A percentile compares a stretch with the other conserved stretches of the same genome.
Conservation (phyloP, 2,888 invertebrate species). For the Tyria jacobaeae region DNA sequence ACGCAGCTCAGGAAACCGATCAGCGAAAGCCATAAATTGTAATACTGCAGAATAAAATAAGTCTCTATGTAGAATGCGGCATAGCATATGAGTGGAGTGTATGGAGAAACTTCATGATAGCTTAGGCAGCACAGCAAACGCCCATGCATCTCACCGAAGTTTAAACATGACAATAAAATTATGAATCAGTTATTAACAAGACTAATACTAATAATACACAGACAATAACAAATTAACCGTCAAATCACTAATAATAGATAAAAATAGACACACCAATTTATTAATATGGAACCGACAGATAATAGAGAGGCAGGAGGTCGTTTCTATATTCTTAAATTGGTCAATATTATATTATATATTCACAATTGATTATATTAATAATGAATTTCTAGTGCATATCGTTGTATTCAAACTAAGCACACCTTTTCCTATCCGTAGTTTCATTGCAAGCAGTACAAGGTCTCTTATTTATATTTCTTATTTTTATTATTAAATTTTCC, state of each 20-base stretch:
- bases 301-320: not conserved
- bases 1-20: constrained; percentile 94
- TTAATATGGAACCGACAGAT: not conserved
- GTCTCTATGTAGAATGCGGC: not conserved
- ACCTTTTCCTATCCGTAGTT: too few relatives aligned
- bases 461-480: too few relatives aligned
- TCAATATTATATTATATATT: not conserved
- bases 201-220: not conserved
- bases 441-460: too few relatives aligned
- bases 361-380: not conserved
- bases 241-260: not conserved
- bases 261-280: not conserved
- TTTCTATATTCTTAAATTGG: not conserved
- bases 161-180: not conserved
- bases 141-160: too few relatives aligned
- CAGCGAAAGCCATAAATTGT: constrained; percentile 96
- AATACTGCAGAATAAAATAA: constrained; percentile 87
- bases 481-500: too few relatives aligned
- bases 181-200: not conserved
- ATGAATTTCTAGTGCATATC: too few relatives aligned
- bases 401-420: too few relatives aligned
- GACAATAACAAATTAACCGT: too few relatives aligned
- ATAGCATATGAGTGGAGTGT: too few relatives aligned
- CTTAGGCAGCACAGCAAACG: too few relatives aligned
- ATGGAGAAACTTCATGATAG: too few relatives aligned